Conservation (phyloP, 2,888 invertebrate species). For the Pollenia griseotomentosa region DNA sequence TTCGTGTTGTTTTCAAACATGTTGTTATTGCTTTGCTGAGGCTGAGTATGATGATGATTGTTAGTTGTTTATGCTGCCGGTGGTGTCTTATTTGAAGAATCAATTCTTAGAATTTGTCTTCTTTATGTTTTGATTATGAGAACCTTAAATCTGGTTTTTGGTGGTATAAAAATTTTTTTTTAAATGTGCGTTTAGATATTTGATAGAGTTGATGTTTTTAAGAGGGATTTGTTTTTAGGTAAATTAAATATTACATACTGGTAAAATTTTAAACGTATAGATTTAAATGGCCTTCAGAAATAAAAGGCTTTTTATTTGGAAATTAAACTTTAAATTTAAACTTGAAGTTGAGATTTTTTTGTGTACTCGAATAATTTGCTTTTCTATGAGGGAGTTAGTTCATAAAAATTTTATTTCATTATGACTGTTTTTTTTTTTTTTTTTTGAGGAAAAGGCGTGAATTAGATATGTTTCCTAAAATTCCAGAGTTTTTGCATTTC, state of each 20-base stretch:
- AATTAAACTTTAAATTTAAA: neutral
- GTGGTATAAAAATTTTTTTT: constrained; percentile 27
- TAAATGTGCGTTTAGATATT: constrained; percentile 52
- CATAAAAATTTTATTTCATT: no score
- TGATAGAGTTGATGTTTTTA: constrained; percentile 47
- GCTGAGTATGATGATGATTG: constrained; percentile 42
- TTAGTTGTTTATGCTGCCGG: constrained; percentile 59
- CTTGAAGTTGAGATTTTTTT: no score
- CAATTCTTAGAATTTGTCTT: constrained; percentile 69
- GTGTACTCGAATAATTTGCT: no score
- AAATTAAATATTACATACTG: constrained; percentile 5
- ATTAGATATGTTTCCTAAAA: no score
- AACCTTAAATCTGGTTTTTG: constrained; percentile 54
- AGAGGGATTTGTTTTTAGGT: neutral
- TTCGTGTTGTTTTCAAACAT: neutral
- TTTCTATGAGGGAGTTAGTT: no score
- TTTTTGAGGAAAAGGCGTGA: no score
- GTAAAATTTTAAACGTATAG: constrained; percentile 13
- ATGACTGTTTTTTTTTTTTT: no score
- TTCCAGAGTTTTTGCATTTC: no score
- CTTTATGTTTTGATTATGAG: constrained; percentile 42
- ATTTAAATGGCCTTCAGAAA: constrained; percentile 30
- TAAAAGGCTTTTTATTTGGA: neutral
- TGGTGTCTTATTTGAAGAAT: constrained; percentile 70
- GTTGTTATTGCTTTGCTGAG: constrained; percentile 37